Percentiles rank a stretch among this genome's conserved stretches.
Evolutionary conservation across 2,797 vertebrate species (phyloP).

Genomic region (Cyclopterus lumpus): DNA sequence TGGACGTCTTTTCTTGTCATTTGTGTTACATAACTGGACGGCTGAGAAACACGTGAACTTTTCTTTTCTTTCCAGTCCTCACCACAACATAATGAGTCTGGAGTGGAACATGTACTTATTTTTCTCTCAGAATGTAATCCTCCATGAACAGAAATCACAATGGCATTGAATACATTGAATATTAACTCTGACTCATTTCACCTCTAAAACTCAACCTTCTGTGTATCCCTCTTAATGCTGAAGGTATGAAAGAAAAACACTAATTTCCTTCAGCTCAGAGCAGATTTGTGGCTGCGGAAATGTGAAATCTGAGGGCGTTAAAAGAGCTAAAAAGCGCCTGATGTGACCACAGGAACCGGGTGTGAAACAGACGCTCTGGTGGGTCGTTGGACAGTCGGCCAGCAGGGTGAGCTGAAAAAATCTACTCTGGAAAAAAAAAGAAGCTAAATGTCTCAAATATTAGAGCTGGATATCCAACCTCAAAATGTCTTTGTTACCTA

Average conservation of each 20-base stretch:
- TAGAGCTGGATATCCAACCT: not conserved
- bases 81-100: conserved; percentile 15
- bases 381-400: not conserved
- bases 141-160: conserved; percentile 26
- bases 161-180: not conserved
- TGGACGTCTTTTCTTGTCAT: not conserved
- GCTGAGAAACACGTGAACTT: not conserved
- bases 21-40: conserved; percentile 14
- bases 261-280: conserved; percentile 2
- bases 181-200: not conserved
- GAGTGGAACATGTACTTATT: not conserved
- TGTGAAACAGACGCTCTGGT: conserved; percentile 35
- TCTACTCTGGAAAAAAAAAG: too few species aligned
- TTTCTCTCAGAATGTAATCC: conserved; percentile 2
- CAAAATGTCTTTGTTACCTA: not conserved
- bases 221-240: not conserved
- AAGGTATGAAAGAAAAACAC: not conserved
- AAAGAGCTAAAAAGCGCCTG: not conserved
- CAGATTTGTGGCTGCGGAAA: conserved; percentile 19
- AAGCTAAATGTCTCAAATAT: not conserved
- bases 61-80: conserved; percentile 38
- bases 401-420: not conserved
- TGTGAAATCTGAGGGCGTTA: conserved; percentile 34
- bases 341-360: conserved; percentile 42
- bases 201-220: not conserved